Conservation (phyloP, 2,888 invertebrate species). For the Callimorpha dominula region DNA sequence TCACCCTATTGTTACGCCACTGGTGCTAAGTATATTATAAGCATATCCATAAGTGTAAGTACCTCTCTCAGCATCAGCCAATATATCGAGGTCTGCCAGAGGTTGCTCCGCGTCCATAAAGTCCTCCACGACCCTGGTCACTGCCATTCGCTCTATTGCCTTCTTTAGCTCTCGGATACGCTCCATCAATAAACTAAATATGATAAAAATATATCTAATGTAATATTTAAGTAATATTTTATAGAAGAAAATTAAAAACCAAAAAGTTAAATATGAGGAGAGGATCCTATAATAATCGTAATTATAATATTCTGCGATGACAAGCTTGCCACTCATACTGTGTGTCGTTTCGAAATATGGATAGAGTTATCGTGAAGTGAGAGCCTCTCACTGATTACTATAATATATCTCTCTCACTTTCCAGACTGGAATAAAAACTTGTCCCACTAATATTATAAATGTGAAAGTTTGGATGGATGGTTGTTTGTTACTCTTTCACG, state of each 20-base stretch:
- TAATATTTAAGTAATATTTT: background rate
- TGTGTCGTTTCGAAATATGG: too few relatives aligned
- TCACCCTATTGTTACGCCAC: too few relatives aligned
- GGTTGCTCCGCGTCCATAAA: constrained; percentile 95
- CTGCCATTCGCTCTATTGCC: constrained; percentile 95
- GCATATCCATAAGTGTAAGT: background rate
- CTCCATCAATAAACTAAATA: constrained; percentile 79
- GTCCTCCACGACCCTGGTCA: constrained; percentile 98
- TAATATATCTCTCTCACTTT: background rate
- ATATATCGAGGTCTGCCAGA: constrained; percentile 92
- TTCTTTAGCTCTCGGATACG: constrained; percentile 96
- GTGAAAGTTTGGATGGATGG: too few relatives aligned
- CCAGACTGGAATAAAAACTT: background rate
- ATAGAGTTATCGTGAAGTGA: background rate
- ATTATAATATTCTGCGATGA: too few relatives aligned
- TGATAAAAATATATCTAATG: background rate
- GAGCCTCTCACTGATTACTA: too few relatives aligned
- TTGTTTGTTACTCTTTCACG: too few relatives aligned
- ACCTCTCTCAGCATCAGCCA: constrained; percentile 94
- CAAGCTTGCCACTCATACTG: too few relatives aligned
- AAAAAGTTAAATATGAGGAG: too few relatives aligned
- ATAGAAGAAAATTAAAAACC: too few relatives aligned
- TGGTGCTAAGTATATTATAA: too few relatives aligned
- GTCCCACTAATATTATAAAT: too few relatives aligned
- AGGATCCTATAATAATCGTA: too few relatives aligned